These are phyloP conservation scores for Cairina moschata DNA, from an alignment of 2,113 vertebrate species.

Conservation along the genomic window DNA sequence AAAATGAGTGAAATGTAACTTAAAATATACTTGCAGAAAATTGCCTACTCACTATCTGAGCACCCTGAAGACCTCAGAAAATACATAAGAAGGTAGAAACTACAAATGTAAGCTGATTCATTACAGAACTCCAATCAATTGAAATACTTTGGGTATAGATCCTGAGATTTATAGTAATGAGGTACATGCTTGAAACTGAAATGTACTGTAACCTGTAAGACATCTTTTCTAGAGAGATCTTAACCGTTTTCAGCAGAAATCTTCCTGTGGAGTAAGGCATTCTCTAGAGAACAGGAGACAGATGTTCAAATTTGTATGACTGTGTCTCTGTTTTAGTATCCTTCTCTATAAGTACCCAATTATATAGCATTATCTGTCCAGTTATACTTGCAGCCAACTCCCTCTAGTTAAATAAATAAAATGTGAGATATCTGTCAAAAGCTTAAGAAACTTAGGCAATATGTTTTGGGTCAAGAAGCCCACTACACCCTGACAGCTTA, in stretches of 20 bases:
- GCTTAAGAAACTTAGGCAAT: not conserved
- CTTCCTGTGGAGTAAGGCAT: not conserved
- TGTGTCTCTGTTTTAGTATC: not conserved
- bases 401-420: not conserved
- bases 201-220: not conserved
- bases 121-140: not conserved
- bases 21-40: not conserved
- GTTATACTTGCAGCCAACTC: not conserved
- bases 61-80: not conserved
- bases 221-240: rapidly evolving
- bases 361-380: not conserved
- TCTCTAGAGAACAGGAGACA: not conserved
- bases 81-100: not conserved
- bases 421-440: not conserved
- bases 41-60: not conserved
- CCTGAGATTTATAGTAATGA: not conserved
- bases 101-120: not conserved
- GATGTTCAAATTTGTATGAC: not conserved
- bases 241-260: not conserved
- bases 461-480: not conserved
- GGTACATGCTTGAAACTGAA: not conserved
- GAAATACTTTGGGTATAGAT: not conserved
- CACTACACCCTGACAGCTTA: not conserved
- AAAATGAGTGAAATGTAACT: not conserved
- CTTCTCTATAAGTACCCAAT: not conserved